These are phyloP conservation scores for Linnaemya tessellans DNA, from an alignment of 2,888 invertebrate species.

Conservation along the genomic window DNA sequence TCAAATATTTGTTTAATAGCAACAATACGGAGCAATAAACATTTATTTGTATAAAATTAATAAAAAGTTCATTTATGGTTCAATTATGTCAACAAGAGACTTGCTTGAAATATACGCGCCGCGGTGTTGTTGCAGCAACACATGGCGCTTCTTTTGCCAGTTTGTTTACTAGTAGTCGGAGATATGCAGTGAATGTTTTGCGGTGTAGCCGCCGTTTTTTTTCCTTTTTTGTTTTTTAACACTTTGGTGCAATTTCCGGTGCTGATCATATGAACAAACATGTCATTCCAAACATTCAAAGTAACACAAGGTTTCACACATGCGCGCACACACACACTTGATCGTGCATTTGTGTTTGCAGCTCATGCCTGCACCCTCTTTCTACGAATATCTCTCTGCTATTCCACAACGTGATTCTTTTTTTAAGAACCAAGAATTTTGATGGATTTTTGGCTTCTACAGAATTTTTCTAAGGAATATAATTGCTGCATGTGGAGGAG, in stretches of 20 bases:
- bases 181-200: slow-evolving; percentile 35
- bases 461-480: not conserved
- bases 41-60: slow-evolving; percentile 28
- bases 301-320: slow-evolving; percentile 41
- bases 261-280: slow-evolving; percentile 51
- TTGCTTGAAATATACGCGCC: slow-evolving; percentile 14
- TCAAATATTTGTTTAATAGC: slow-evolving; percentile 49
- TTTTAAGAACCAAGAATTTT: slow-evolving; percentile 30
- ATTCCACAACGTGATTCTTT: slow-evolving; percentile 31
- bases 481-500: slow-evolving; percentile 1
- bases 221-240: slow-evolving; percentile 30
- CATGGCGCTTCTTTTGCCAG: slow-evolving; percentile 62
- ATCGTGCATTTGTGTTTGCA: not conserved
- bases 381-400: not conserved
- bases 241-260: slow-evolving; percentile 70
- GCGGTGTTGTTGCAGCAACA: slow-evolving; percentile 37
- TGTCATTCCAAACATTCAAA: slow-evolving; percentile 53
- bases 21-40: slow-evolving; percentile 37
- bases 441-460: slow-evolving; percentile 34
- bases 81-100: slow-evolving; percentile 37
- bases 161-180: slow-evolving; percentile 7
- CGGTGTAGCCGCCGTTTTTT: slow-evolving; percentile 44
- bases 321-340: slow-evolving; percentile 24
- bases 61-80: slow-evolving; percentile 34
- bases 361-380: not conserved